Evolutionary conservation across 2,113 vertebrate genomes (phyloP).

Genomic region (Sander lucioperca): DNA sequence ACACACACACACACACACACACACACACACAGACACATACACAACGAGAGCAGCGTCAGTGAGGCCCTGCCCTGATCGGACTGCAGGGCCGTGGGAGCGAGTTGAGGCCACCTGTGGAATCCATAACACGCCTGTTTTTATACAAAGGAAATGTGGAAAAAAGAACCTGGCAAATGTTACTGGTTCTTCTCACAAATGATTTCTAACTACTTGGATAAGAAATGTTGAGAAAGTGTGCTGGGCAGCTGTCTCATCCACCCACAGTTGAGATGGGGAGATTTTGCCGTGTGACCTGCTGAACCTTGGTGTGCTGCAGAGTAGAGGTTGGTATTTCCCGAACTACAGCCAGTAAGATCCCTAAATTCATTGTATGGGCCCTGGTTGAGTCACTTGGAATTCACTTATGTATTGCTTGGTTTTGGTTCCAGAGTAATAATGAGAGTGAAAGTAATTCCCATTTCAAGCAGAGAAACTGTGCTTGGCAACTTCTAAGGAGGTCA

Average conservation of each 20-base stretch:
- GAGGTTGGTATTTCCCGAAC: neutral
- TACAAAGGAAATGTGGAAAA: constrained; percentile 60
- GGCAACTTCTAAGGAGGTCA: neutral
- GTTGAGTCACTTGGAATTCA: constrained; percentile 33
- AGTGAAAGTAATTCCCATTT: constrained; percentile 2
- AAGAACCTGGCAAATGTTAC: constrained; percentile 54
- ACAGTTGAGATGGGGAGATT: constrained; percentile 27
- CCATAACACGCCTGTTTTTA: constrained; percentile 70
- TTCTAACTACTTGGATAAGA: constrained; percentile 60
- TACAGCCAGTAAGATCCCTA: neutral
- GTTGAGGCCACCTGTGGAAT: constrained; percentile 66
- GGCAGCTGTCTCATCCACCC: constrained; percentile 53
- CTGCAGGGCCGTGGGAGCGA: constrained; percentile 46
- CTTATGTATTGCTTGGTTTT: constrained; percentile 5
- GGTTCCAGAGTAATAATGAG: neutral
- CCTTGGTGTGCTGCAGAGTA: neutral
- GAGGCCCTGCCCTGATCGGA: constrained; percentile 33
- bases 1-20: too few relatives aligned
- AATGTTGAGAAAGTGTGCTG: constrained; percentile 43
- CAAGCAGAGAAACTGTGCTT: constrained; percentile 7
- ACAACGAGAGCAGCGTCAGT: neutral
- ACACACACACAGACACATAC: neutral
- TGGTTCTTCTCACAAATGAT: constrained; percentile 63
- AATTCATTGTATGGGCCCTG: neutral
- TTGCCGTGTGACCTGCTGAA: constrained; percentile 36